phyloP scores from a whole-genome alignment of 2,113 vertebrate genomes.

The Phylloscopus whistleri region DNA sequence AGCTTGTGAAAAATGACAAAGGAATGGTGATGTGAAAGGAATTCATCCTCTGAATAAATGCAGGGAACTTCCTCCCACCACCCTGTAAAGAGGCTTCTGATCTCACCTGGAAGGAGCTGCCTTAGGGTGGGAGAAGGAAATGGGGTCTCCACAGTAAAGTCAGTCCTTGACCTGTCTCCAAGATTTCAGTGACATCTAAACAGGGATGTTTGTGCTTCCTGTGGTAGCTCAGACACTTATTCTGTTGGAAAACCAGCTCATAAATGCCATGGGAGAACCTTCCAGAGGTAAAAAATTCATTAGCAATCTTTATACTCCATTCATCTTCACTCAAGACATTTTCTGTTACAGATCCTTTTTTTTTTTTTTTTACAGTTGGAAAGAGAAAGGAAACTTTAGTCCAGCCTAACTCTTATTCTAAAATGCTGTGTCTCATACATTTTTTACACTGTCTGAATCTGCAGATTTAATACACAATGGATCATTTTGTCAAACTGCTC shows the following conservation, averaged over 20 bases:
- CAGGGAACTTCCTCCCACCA: not conserved
- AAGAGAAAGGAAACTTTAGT: not conserved
- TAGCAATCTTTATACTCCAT: not conserved
- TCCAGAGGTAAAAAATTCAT: not conserved
- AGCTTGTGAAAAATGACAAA: not conserved
- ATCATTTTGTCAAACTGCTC: not conserved
- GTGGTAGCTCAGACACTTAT: not conserved
- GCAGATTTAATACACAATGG: not conserved
- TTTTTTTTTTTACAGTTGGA: not conserved
- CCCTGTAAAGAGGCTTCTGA: not conserved
- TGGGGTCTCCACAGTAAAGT: not conserved
- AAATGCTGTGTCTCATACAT: not conserved
- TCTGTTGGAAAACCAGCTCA: not conserved
- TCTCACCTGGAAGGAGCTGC: not conserved
- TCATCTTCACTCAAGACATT: not conserved
- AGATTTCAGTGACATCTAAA: not conserved
- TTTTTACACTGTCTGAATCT: not conserved
- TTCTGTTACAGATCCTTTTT: not conserved
- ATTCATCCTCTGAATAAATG: not conserved
- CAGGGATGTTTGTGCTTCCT: not conserved
- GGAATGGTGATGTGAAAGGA: not conserved
- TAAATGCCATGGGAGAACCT: not conserved
- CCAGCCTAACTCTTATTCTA: not conserved
- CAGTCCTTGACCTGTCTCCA: not conserved
- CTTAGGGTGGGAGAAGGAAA: not conserved